Conservation (phyloP, 35 echinoderm and acorn worm genomes). For the Apostichopus parvimensis region DNA sequence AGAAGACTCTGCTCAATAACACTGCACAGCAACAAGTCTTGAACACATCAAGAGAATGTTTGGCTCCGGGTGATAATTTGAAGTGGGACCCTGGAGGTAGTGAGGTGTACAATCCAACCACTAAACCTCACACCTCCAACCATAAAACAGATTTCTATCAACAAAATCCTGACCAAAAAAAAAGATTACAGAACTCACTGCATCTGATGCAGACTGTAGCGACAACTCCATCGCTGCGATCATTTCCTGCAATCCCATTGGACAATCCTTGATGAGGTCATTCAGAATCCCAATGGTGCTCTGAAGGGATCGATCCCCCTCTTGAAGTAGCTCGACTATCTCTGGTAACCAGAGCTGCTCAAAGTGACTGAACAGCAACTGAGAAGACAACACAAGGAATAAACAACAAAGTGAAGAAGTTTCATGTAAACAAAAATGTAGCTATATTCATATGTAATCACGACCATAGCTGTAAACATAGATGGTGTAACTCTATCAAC, state of each 20-base stretch:
- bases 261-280: conserved; percentile 42
- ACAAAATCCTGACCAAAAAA: background rate
- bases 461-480: no score
- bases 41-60: no score
- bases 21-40: no score
- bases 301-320: conserved; percentile 18
- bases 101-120: no score
- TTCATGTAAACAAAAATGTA: no score
- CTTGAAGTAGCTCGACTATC: conserved; percentile 4
- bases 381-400: background rate
- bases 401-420: no score
- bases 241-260: conserved; percentile 59
- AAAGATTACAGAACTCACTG: background rate
- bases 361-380: conserved; percentile 48
- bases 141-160: background rate
- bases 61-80: no score
- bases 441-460: no score
- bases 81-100: no score
- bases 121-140: no score
- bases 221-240: conserved; percentile 43
- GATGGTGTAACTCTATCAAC: no score
- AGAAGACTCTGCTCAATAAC: no score
- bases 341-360: conserved; percentile 57
- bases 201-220: background rate
- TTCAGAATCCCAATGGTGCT: conserved; percentile 15